Evolutionary conservation across 2,797 vertebrate genomes (phyloP).

Genomic region (Pelochelys cantorii): DNA sequence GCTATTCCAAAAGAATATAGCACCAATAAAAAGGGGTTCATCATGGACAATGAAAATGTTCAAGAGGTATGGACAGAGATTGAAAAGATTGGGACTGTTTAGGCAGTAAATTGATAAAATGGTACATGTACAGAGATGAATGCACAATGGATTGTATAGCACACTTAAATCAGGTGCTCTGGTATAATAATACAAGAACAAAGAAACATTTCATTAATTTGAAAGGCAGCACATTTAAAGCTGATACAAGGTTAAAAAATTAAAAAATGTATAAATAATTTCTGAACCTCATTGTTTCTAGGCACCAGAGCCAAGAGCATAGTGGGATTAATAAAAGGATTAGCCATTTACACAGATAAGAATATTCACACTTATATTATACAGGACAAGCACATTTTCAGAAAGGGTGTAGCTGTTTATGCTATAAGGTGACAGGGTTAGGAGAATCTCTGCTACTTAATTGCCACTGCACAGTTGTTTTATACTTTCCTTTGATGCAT

Average conservation of each 20-base stretch:
- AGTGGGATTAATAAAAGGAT: background rate
- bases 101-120: background rate
- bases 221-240: background rate
- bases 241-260: background rate
- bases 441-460: too few species aligned
- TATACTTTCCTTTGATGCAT: too few species aligned
- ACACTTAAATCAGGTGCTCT: background rate
- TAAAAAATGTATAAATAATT: background rate
- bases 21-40: background rate
- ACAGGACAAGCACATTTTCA: background rate
- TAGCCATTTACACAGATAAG: background rate
- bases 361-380: background rate
- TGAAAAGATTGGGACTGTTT: background rate
- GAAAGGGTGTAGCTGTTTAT: too few species aligned
- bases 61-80: background rate
- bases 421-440: too few species aligned
- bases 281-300: background rate
- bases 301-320: background rate
- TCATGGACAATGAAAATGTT: background rate
- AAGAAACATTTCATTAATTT: background rate
- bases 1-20: background rate
- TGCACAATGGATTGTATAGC: background rate
- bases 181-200: conserved; percentile 9
- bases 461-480: too few species aligned
- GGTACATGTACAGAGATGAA: rapidly evolving